Percentiles rank a stretch among this genome's conserved stretches.
Evolutionary conservation across 1,140 invertebrate species (phyloP).

Genomic region (Orussus abietinus): DNA sequence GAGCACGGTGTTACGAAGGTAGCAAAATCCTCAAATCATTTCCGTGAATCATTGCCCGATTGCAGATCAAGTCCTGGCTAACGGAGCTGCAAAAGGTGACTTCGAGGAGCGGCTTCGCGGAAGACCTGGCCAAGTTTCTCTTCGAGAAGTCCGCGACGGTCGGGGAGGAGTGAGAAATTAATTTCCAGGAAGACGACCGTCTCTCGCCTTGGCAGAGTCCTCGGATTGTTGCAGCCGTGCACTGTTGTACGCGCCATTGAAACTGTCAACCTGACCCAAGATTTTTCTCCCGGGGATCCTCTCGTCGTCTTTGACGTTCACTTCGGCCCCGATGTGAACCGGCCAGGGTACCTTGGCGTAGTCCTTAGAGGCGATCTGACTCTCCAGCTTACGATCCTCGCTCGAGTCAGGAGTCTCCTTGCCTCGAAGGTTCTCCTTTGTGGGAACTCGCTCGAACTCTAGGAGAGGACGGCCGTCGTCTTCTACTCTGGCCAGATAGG

Average conservation of each 20-base stretch:
- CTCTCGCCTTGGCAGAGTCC: constrained; percentile 24
- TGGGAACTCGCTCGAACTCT: constrained; percentile 21
- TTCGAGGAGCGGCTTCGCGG: constrained; percentile 14
- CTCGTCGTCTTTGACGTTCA: constrained; percentile 51
- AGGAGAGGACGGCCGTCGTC: constrained; percentile 19
- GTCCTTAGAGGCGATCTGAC: constrained; percentile 26
- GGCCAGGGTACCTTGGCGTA: constrained; percentile 44
- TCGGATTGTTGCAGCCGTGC: constrained; percentile 31
- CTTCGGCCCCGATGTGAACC: constrained; percentile 48
- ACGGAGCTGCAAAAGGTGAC: constrained; percentile 20
- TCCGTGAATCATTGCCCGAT: background rate
- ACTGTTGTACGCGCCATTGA: constrained; percentile 37
- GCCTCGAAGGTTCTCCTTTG: constrained; percentile 28
- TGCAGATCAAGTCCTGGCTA: constrained; percentile 22
- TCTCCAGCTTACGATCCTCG: constrained; percentile 30
- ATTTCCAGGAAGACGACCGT: background rate
- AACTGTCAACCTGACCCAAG: constrained; percentile 35
- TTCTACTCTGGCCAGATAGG: constrained; percentile 14
- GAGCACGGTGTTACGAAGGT: constrained; percentile 9
- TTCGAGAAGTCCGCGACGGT: constrained; percentile 6
- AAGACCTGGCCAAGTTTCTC: constrained; percentile 21
- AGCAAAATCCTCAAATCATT: constrained; percentile 4
- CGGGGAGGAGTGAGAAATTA: no score
- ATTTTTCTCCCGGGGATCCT: constrained; percentile 41
- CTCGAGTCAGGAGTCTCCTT: constrained; percentile 20